phyloP scores from a whole-genome alignment of 1,140 invertebrate species.

The Eubasilissa regina region DNA sequence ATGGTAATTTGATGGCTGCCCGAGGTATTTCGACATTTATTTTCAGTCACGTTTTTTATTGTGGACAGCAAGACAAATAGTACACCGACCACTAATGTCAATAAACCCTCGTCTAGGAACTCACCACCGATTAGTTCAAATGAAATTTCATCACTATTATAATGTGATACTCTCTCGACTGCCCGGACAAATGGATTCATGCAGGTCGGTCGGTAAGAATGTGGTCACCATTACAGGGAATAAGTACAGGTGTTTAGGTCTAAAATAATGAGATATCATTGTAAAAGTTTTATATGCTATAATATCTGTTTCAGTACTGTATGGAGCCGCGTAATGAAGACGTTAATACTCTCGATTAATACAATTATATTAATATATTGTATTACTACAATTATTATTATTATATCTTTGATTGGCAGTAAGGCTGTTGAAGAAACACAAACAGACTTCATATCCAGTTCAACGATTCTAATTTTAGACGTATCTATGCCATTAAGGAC shows the following conservation, averaged over 20 bases:
- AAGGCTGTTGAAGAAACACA: too few species aligned
- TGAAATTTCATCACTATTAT: constrained; percentile 28
- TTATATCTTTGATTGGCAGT: too few species aligned
- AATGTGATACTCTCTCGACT: not conserved
- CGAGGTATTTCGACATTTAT: constrained; percentile 6
- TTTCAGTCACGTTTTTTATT: constrained; percentile 11
- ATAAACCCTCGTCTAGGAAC: constrained; percentile 23
- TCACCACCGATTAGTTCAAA: constrained; percentile 4
- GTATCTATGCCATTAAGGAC: too few species aligned
- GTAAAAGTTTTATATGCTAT: too few species aligned
- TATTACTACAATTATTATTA: too few species aligned
- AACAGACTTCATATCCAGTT: too few species aligned
- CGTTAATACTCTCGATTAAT: too few species aligned
- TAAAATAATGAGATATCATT: not conserved
- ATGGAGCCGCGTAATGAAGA: too few species aligned
- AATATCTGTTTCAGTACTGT: too few species aligned
- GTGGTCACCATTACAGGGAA: not conserved
- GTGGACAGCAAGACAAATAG: constrained; percentile 32
- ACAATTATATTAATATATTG: too few species aligned
- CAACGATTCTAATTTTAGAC: too few species aligned
- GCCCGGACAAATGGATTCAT: too few species aligned
- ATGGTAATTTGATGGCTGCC: constrained; percentile 19
- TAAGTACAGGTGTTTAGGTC: not conserved
- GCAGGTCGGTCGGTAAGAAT: not conserved
- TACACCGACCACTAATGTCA: constrained; percentile 35